phyloP scores from a whole-genome alignment of 2,113 vertebrate species.

The Bostrychus sinensis region DNA sequence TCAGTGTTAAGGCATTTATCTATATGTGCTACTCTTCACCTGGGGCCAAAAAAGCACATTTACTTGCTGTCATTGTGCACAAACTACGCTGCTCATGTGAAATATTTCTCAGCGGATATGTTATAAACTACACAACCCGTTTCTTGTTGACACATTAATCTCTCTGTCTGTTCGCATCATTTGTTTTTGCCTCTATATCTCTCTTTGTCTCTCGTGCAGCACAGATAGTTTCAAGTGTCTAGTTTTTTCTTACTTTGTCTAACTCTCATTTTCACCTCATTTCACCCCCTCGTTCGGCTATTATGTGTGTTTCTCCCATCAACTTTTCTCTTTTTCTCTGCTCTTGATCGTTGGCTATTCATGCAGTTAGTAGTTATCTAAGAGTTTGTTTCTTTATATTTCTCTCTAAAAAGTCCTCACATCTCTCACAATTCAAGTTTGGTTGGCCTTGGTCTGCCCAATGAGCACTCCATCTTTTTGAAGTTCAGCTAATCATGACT shows the following conservation, averaged over 20 bases:
- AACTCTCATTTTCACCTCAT: constrained; percentile 49
- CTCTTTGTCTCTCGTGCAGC: constrained; percentile 23
- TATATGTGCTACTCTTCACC: constrained; percentile 33
- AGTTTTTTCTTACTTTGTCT: constrained; percentile 37
- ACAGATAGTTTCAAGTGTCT: constrained; percentile 32
- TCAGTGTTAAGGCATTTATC: constrained; percentile 37
- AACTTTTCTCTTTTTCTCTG: constrained; percentile 27
- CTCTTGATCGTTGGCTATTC: constrained; percentile 42
- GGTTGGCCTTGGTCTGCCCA: constrained; percentile 20
- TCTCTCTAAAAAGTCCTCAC: constrained; percentile 21
- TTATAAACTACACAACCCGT: constrained; percentile 55
- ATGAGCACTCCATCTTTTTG: constrained; percentile 32
- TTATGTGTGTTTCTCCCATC: constrained; percentile 34
- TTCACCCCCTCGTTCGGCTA: constrained; percentile 55
- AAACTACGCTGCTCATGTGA: constrained; percentile 50
- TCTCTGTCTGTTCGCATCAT: constrained; percentile 46
- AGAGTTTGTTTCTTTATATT: constrained; percentile 9
- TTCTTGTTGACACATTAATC: constrained; percentile 51
- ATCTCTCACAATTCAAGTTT: constrained; percentile 30
- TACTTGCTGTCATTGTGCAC: constrained; percentile 47
- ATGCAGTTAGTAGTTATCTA: constrained; percentile 39
- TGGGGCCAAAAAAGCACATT: constrained; percentile 24
- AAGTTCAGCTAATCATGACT: constrained; percentile 43
- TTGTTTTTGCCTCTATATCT: constrained; percentile 48
- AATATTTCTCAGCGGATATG: constrained; percentile 49